phyloP scores from a whole-genome alignment of 2,797 vertebrate genomes.

The Alfaro cultratus region DNA sequence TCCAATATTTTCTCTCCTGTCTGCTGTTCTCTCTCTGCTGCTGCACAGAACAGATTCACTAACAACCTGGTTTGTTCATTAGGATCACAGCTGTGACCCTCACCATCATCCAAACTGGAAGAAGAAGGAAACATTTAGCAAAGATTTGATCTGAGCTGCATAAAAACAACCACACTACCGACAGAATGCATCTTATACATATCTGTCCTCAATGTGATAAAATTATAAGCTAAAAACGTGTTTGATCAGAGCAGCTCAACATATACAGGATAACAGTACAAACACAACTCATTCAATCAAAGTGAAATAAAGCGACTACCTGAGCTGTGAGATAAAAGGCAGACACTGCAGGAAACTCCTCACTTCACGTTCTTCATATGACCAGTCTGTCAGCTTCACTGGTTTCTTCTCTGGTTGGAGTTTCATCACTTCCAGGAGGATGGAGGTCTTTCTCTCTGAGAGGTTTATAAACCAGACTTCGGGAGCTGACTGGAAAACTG shows the following conservation, averaged over 20 bases:
- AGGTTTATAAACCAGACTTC: slow-evolving; percentile 15
- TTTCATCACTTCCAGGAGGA: not conserved
- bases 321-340: not conserved
- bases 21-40: slow-evolving; percentile 8
- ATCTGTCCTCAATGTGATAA: not conserved
- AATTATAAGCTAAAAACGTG: not conserved
- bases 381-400: not conserved
- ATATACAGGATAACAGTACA: not conserved
- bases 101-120: not conserved
- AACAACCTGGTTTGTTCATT: not conserved
- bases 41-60: slow-evolving; percentile 8
- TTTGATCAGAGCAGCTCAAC: not conserved
- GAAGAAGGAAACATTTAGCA: not conserved
- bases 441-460: not conserved
- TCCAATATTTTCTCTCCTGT: not conserved
- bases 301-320: not conserved
- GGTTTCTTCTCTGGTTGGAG: not conserved
- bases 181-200: not conserved
- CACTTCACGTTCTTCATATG: not conserved
- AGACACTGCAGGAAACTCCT: not conserved
- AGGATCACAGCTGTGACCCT: not conserved
- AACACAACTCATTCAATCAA: not conserved
- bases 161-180: not conserved
- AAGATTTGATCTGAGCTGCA: not conserved
- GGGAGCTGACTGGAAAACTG: slow-evolving; percentile 28